phyloP scores from a whole-genome alignment of 1,140 invertebrate genomes.

The Solen grandis region DNA sequence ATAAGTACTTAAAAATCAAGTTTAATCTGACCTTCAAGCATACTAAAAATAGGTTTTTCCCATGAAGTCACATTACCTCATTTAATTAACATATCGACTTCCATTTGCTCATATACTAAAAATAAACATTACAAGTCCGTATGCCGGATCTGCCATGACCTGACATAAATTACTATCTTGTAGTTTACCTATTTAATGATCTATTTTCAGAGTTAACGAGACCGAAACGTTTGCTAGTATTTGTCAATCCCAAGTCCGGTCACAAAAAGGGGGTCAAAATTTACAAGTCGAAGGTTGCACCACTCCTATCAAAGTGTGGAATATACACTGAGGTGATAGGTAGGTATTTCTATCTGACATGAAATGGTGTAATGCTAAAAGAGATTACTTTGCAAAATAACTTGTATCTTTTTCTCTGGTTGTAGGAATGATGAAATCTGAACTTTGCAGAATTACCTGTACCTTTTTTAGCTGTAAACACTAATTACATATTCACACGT shows the following conservation, averaged over 20 bases:
- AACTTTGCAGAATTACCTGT: no score
- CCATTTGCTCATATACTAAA: background rate
- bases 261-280: conserved; percentile 88
- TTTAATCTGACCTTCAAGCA: background rate
- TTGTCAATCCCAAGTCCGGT: conserved; percentile 93
- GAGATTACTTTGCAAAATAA: no score
- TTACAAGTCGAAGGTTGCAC: conserved; percentile 86
- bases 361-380: background rate
- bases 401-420: no score
- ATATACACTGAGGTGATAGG: conserved; percentile 83
- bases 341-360: conserved; percentile 53
- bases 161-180: no score
- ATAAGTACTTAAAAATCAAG: no score
- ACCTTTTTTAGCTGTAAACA: no score
- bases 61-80: background rate
- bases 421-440: no score
- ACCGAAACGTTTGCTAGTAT: conserved; percentile 88
- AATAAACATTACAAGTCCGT: background rate
- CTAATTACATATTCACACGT: no score
- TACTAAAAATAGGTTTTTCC: background rate
- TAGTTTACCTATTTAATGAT: background rate
- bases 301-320: conserved; percentile 88
- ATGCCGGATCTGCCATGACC: no score
- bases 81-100: background rate
- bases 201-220: conserved; percentile 76